Evolutionary conservation across 2,113 vertebrate species (phyloP), one percentile per base, ranked within the genome.

Genomic region (Takifugu flavidus): DNA sequence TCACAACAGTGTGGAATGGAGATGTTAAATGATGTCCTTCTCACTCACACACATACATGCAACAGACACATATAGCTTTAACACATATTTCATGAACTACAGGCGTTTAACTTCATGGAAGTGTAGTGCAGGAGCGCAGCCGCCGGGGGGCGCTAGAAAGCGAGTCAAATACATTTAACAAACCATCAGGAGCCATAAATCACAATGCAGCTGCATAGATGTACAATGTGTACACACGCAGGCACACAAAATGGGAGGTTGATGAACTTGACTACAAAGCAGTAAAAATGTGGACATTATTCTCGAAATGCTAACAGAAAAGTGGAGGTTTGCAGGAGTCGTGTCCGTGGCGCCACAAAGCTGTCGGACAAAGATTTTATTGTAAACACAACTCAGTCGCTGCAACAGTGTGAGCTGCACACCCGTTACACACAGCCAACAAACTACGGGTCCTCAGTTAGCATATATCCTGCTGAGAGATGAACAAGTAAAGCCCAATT

Each of bases 91-190:
- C 42, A 65, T 56, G 27, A 34, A 27, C 51, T 13, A 25, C 59
- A 59, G 25, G 47, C 52, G 14, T 45, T 12, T 28, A 28, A 63
- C 26, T 15, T 51, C 7, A 39, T 20, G 12, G 6, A 65, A 25
- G 13, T 76, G 72, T 62, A 84, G 53, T 84, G 51, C 54, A 70
- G 25, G 6, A 13, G 6, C 1, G 62, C 25, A 13, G 70, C 72
- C 59, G 59, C 64, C 70, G 87, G 85, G 74, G 78, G 83, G 83
- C 82, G 56, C 63, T 66, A 49, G 29, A 75, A 53, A 53, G 54
- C 34, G 74, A 72, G 13, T 49, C 25, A 29, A 42, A 11, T 10
- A 25, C 55, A 25, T 68, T 51, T 8, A 3, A 50, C 8, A n/a
- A 51, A 53, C 13, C 49, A 28, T 64, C 26, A 62, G 5, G 3